Evolutionary conservation across 1,140 invertebrate genomes (phyloP).

Genomic region (Lepidurus packardi): DNA sequence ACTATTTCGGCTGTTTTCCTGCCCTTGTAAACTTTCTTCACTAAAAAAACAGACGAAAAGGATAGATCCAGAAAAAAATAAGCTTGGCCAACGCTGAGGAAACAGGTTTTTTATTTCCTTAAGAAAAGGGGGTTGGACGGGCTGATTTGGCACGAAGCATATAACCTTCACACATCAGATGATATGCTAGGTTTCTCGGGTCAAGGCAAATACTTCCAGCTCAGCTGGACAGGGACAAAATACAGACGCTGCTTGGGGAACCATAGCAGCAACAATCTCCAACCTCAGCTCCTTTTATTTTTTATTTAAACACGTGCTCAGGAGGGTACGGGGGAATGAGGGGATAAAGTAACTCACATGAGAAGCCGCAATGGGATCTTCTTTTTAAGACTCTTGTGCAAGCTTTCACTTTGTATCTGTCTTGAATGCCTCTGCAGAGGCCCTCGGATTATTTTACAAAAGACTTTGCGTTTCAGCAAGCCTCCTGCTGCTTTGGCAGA

Average conservation of each 20-base stretch:
- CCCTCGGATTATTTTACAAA: background rate
- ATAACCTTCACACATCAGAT: background rate
- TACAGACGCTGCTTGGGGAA: background rate
- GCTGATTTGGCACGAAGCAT: background rate
- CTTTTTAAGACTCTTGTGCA: too few relatives aligned
- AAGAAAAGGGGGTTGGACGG: background rate
- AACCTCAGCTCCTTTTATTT: slow-evolving; percentile 18
- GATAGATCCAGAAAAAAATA: background rate
- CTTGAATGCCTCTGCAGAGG: background rate
- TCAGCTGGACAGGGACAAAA: background rate
- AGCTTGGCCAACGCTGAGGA: background rate
- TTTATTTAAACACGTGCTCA: too few relatives aligned
- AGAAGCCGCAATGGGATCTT: too few relatives aligned
- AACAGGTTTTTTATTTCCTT: background rate
- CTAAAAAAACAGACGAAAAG: background rate
- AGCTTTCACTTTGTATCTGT: background rate
- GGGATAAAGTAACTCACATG: too few relatives aligned
- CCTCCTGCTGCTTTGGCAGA: background rate
- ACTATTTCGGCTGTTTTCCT: background rate
- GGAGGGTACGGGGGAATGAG: too few relatives aligned
- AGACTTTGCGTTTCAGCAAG: background rate
- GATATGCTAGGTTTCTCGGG: background rate
- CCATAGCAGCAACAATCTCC: background rate
- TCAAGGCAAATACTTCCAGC: background rate
- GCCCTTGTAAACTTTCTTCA: background rate